Base-by-base conservation (phyloP, 2,113 vertebrate species). In the Neodon shergylaensis region DNA sequence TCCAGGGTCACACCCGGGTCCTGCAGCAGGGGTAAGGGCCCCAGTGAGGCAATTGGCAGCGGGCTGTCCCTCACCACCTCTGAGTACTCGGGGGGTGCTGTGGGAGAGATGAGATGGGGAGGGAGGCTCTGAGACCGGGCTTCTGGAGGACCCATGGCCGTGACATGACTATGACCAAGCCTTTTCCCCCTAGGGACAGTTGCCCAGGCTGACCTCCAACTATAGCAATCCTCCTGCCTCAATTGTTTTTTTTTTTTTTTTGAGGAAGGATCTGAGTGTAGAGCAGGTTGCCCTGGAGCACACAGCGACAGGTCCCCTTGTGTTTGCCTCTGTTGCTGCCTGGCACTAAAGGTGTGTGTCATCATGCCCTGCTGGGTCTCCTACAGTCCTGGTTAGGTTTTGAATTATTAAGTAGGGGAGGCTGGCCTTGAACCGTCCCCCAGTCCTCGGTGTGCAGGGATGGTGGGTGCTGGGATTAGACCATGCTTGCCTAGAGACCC, bases 1-100 rank as follows among this genome's bases (percentile, higher is more conserved):
- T 99, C 99, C 4, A 99, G 96, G 92, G 99, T 97, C 88, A 61
- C 0, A 11, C 97, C 94, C 0, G 97, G 96, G 8, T 99, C 98
- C 4, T 98, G 98, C 0, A 98, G 98, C 7, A 97, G 98, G 12
- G 97, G 98, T 0, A 97, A 97, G 0, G 97, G 97, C 22, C 95
- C 95, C 16, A 98, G 44, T 33, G 77, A 98, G 63, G 98, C 97
- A 52, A 97, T 98, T 0, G 97, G 98, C 24, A 10, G 31, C 88
- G 99, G 99, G 0, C 98, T 98, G 6, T 99, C 98, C 0, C 99
- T 98, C 72, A 99, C 99, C 0, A 99, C 98, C 0, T 99, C 98
- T 0, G 99, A 99, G 97, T 99, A 99, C 17, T 99, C 99, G 0
- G 99, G 99, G 28, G 99, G 99, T 54, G 99, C 99, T 99, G 98